Evolutionary conservation across 2,888 invertebrate species (phyloP), one percentile per base, ranked within the genome.

Genomic region (Spisula subtruncata): DNA sequence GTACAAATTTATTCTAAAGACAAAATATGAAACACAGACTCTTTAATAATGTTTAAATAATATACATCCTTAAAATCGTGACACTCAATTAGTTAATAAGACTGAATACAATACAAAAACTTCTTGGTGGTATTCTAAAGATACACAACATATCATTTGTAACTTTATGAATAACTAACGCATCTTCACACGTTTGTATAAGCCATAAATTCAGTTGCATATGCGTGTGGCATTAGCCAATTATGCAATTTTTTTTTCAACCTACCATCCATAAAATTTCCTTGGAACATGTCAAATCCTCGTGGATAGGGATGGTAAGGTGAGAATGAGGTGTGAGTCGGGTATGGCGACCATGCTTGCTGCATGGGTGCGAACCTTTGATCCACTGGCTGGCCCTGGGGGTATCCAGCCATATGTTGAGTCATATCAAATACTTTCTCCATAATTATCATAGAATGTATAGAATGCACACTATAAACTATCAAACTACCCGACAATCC

Each of bases 181-280:
- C 18, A n/a, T n/a, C 5, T 25, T n/a, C 25, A 25, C 25, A 25
- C 60, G 25, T 0, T n/a, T 66, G 25, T 66, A 25, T 25, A 25
- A 25, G 25, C 5, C 25, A 66, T 66, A 25, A 66, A 66, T 66
- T 51, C 51, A 8, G 16, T 14, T 16, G 6, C 51, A 66, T n/a
- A 66, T 25, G 60, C 25, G 60, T 66, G 25, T n/a, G 60, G 60
- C 60, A 66, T 66, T 25, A 25, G n/a, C 18, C n/a, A 25, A 66
- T 66, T 66, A n/a, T 66, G 20, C 6, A 25, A 66, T 66, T 25
- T 66, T 25, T 66, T 25, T 14, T 75, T 35, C 75, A 75, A 92
- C 92, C 35, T 91, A 92, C 92, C 92, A 79, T 92, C 92, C 82
- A 92, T 85, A 86, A 92, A 92, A 71, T 89, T 91, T 80, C 92